Base-by-base conservation (phyloP, 1,140 invertebrate species). In the Bathynomus jamesi region DNA sequence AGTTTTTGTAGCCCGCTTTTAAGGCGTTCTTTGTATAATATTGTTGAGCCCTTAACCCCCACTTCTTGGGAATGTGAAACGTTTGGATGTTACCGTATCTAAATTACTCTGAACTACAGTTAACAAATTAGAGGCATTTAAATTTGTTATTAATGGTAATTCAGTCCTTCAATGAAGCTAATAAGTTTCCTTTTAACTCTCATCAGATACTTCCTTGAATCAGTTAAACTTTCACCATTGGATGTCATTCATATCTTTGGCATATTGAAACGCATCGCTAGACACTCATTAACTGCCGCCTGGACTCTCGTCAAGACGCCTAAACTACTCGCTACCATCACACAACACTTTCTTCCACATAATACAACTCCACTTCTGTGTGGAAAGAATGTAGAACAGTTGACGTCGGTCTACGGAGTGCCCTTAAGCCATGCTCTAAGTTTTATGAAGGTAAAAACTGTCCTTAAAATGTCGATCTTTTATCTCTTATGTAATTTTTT, bases 231-330 rank as follows among this genome's bases (percentile, higher is more conserved):
- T 8, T 31, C 65, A 10, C 70, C 76, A 28, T 65, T 74, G 61
- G 67, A 69, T 4, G 76, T 77, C 10, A 66, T 70, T 5, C 53
- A 74, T 60, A 70, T 70, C 24, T 28, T 77, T 28, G 67, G 65
- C 13, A 60, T 75, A 13, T 60, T 77, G 5, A 72, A 32, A 5
- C 73, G 76, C 1, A 61, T 77, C 28, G 67, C 62, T 7, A 61
- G 70, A 7, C 76, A 77, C 61, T 77, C 76, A 29, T 69, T 77
- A 21, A 68, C 70, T 4, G 76, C 73, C 11, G 76, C 76, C 0
- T 73, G 69, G 75, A 70, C 53, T 24, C 27, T 76, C 25, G 61
- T 63, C 21, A 32, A 24, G 0, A 73, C 71, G 13, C 67, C 69
- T 2, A 53, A 53, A 28, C 71, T 76, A 24, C 53, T 76, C 29